Conservation (phyloP, 1,140 invertebrate genomes). For the Centruroides sculpturatus region DNA sequence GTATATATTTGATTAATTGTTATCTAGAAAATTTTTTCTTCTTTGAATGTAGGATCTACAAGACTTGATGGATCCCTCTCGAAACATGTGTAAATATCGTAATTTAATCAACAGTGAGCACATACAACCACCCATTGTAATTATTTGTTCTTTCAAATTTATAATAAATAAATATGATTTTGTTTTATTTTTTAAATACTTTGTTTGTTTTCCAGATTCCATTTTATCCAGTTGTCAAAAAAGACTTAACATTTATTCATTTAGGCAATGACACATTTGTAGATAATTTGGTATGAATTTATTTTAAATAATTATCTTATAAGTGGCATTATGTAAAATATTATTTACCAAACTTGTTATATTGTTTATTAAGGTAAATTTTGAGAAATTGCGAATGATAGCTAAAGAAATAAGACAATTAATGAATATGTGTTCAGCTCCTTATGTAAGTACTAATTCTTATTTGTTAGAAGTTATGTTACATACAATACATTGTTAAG, state of each 20-base stretch:
- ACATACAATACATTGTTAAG: too few species aligned
- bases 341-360: background rate
- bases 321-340: background rate
- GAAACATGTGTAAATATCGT: slow-evolving; percentile 97
- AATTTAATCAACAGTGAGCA: slow-evolving; percentile 78
- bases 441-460: slow-evolving; percentile 33
- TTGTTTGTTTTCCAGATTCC: slow-evolving; percentile 50
- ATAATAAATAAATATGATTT: background rate
- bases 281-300: slow-evolving; percentile 54
- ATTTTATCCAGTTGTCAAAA: slow-evolving; percentile 89
- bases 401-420: slow-evolving; percentile 89
- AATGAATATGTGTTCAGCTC: slow-evolving; percentile 92
- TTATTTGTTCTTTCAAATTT: slow-evolving; percentile 16
- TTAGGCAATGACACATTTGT: slow-evolving; percentile 90
- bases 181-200: background rate
- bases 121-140: slow-evolving; percentile 77
- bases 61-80: slow-evolving; percentile 89
- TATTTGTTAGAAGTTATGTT: too few species aligned
- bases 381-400: slow-evolving; percentile 97
- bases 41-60: slow-evolving; percentile 50
- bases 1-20: background rate
- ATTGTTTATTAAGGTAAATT: slow-evolving; percentile 46
- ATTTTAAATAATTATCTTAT: background rate
- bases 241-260: slow-evolving; percentile 96
- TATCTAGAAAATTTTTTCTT: background rate